These are phyloP conservation scores for Hydra vulgaris DNA, from an alignment of 30 jellyfish, hydroid and myxozoan species.

Conservation along the genomic window DNA sequence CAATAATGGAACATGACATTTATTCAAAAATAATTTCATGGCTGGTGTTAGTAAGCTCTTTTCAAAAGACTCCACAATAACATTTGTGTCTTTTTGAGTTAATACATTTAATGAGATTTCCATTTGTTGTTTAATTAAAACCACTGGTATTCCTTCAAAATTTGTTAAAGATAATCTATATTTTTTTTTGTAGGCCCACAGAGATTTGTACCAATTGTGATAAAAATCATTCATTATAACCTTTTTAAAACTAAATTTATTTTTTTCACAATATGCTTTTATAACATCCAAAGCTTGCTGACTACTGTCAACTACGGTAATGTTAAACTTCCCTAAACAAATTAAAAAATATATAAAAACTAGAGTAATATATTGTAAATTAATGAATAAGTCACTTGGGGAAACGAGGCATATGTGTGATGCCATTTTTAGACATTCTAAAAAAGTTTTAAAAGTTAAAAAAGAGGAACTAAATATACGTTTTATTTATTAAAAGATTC, in stretches of 20 bases:
- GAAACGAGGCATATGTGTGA: too few species aligned
- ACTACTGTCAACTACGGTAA: background rate
- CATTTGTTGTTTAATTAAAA: background rate
- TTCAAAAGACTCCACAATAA: slow-evolving; percentile 18
- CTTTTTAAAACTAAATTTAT: background rate
- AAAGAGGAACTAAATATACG: too few species aligned
- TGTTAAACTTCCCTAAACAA: slow-evolving; percentile 2
- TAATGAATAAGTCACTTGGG: too few species aligned
- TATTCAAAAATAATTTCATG: background rate
- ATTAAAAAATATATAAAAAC: background rate
- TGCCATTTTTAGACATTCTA: too few species aligned
- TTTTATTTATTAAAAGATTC: too few species aligned
- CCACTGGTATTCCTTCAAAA: slow-evolving; percentile 44
- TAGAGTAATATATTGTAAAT: too few species aligned
- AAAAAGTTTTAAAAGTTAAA: too few species aligned
- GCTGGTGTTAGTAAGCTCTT: slow-evolving; percentile 3
- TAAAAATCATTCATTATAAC: background rate
- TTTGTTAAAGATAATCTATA: background rate
- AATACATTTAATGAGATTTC: background rate
- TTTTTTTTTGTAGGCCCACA: slow-evolving; percentile 27
- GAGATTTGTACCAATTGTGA: slow-evolving; percentile 16
- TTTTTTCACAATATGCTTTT: background rate
- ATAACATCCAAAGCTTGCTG: background rate
- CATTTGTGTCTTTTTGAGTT: background rate
- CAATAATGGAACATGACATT: background rate